Evolutionary conservation across 92 coral and sea anemone species (phyloP), one percentile per base, ranked within the genome.

Genomic region (Heliopora coerulea): DNA sequence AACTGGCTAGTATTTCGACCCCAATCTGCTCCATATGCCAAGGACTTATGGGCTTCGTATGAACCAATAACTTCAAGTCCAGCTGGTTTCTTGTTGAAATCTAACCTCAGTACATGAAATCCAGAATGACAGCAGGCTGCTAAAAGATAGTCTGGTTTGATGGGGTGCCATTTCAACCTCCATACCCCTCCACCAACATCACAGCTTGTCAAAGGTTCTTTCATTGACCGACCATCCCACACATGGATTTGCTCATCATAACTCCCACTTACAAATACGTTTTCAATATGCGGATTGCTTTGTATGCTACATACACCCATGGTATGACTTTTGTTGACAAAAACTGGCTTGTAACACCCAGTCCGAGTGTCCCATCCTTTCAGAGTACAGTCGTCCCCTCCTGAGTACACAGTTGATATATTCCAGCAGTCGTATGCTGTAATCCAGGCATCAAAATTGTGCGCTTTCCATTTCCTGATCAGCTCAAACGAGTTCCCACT

Each of bases 21-120:
- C 99, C 99, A 95, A 39, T 90, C 96, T 21, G 99, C 99, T 23
- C 99, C 99, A 62, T 95, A 95, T 11, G 99, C 99, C 83, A 95
- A 78, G 11, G 89, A 80, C 56, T 81, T 82, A 34, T 91, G 84
- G 41, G 80, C 89, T 30, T 79, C 83, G 74, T 87, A 95, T 0
- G 99, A 86, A 2, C 80, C 61, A 4, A 72, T 49, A 42, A 78
- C 40, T 48, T 89, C 87, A 19, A 89, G 66, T 87, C 96, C 96
- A n/a, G n/a, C n/a, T n/a, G n/a, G n/a, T 74, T 25, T 68, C 41
- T 44, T 64, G 14, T 78, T 76, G 10, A 15, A 17, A 39, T 64
- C 58, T 57, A 80, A 85, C 59, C 82, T 70, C 44, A 93, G 81
- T 29, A 93, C 68, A 48, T 90, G 98, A 65, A 87, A 89, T 0